phyloP scores from a whole-genome alignment of 2,113 vertebrate species.

The Heliornis fulica region DNA sequence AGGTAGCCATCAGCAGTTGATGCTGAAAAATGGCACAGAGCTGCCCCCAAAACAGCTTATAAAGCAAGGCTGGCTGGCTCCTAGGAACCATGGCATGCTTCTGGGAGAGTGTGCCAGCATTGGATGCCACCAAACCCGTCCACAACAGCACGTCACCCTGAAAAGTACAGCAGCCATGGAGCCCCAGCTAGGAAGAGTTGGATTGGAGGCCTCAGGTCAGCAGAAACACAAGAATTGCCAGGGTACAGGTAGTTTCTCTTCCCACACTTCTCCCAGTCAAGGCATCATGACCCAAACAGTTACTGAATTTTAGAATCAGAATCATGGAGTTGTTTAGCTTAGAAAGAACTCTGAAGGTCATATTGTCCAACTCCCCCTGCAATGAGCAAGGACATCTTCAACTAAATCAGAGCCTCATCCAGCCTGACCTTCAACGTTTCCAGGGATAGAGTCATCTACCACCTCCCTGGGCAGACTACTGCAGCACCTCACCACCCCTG shows the following conservation, averaged over 20 bases:
- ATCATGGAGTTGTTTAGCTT: neutral
- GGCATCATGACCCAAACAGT: neutral
- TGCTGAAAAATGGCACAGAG: neutral
- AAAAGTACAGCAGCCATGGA: neutral
- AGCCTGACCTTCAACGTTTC: neutral
- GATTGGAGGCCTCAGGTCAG: neutral
- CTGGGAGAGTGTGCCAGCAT: neutral
- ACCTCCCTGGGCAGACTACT: neutral
- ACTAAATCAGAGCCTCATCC: neutral
- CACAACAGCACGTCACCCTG: neutral
- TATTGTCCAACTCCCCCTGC: neutral
- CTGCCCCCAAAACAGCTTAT: neutral
- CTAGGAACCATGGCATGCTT: fast-evolving
- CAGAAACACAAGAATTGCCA: neutral
- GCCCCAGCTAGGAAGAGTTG: neutral
- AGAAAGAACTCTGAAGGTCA: neutral
- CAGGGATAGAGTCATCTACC: neutral
- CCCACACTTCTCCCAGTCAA: neutral
- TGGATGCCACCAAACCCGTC: fast-evolving
- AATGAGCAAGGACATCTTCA: neutral
- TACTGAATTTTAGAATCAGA: neutral
- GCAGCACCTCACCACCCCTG: neutral
- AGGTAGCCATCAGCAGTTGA: neutral
- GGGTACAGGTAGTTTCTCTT: neutral
- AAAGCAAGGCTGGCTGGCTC: neutral